phyloP scores from a whole-genome alignment of 2,797 vertebrate species.

The Peromyscus melanophrys region DNA sequence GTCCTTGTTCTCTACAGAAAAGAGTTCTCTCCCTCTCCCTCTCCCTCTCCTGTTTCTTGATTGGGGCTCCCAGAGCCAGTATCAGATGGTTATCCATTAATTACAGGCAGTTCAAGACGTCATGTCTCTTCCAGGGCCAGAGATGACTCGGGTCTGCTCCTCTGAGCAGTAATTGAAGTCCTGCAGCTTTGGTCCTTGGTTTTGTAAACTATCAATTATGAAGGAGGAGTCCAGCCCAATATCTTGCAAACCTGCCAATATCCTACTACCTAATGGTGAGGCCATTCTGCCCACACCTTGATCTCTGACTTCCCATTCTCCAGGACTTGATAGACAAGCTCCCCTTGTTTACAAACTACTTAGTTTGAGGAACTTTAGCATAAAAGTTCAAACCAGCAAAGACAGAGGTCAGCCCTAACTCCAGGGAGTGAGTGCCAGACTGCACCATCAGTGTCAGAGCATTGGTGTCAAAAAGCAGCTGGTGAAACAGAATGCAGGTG shows the following conservation, averaged over 20 bases:
- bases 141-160: neutral
- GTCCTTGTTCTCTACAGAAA: neutral
- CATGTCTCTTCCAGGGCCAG: neutral
- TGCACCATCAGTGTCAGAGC: neutral
- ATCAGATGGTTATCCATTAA: neutral
- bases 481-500: too few relatives aligned
- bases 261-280: neutral
- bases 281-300: neutral
- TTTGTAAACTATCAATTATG: neutral
- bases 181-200: neutral
- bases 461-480: neutral
- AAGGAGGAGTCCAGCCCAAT: neutral
- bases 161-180: neutral
- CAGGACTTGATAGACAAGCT: neutral
- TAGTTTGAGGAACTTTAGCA: neutral
- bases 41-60: neutral
- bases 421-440: neutral
- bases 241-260: neutral
- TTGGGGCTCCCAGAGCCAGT: neutral
- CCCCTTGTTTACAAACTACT: neutral
- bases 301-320: neutral
- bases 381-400: neutral
- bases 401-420: neutral
- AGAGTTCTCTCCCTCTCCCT: too few relatives aligned
- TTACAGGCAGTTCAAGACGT: neutral